Evolutionary conservation across 2,113 vertebrate genomes (phyloP).

Genomic region (Coracopsis vasa): DNA sequence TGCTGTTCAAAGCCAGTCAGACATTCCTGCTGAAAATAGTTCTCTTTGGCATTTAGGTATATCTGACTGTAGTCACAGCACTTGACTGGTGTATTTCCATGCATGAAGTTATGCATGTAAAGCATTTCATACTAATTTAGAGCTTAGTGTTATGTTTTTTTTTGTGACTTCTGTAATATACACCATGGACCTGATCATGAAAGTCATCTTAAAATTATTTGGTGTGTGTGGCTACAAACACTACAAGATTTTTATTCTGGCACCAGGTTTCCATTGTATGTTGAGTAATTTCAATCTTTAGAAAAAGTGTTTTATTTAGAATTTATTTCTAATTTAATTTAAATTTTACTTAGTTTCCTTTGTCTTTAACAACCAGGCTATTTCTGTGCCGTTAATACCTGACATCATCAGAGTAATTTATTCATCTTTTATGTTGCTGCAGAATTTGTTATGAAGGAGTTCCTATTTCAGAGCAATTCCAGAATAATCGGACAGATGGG

Average conservation of each 20-base stretch:
- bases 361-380: background rate
- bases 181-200: background rate
- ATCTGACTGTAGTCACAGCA: background rate
- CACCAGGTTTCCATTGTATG: background rate
- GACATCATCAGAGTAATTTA: background rate
- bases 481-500: background rate
- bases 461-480: conserved; percentile 4
- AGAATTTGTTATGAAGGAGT: conserved; percentile 71
- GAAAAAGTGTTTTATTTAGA: background rate
- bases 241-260: background rate
- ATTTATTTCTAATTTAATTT: background rate
- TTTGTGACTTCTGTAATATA: background rate
- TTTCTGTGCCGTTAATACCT: background rate
- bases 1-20: background rate
- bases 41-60: background rate
- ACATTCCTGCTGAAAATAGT: background rate
- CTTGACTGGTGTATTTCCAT: background rate
- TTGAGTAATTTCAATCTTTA: background rate
- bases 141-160: background rate
- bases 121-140: background rate
- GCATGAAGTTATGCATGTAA: background rate
- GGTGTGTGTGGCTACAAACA: background rate
- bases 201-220: background rate
- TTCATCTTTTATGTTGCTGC: conserved; percentile 13
- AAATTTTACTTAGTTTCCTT: background rate